These are phyloP conservation scores for Cacatua alba DNA, from an alignment of 2,113 vertebrate genomes.

Conservation along the genomic window DNA sequence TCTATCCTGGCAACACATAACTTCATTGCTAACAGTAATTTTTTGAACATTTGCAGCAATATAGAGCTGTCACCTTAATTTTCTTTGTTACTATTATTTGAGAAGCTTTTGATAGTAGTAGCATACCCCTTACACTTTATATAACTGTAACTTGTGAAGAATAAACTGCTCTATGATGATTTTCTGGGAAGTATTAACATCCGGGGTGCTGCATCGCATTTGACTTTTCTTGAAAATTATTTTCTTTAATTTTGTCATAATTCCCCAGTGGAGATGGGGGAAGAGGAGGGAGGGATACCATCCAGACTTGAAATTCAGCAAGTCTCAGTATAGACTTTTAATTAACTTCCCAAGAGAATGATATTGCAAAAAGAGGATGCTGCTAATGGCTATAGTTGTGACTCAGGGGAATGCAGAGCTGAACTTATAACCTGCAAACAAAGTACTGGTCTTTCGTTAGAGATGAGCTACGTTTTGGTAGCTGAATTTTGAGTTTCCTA, in stretches of 20 bases:
- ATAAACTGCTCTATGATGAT: not conserved
- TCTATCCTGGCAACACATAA: not conserved
- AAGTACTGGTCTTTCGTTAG: not conserved
- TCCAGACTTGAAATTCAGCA: not conserved
- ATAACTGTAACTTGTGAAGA: not conserved
- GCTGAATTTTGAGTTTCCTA: not conserved
- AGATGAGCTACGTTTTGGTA: not conserved
- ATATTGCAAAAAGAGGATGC: not conserved
- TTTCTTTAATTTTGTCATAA: not conserved
- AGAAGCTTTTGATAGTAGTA: not conserved
- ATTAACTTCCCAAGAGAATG: slow-evolving; percentile 31
- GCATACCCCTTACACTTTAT: not conserved
- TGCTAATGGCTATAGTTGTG: not conserved
- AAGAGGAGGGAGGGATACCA: not conserved
- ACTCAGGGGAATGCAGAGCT: not conserved
- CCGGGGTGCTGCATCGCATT: not conserved
- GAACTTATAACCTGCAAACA: not conserved
- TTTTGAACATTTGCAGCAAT: not conserved
- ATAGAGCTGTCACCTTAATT: not conserved
- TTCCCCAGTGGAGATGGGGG: not conserved
- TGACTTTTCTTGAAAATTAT: not conserved
- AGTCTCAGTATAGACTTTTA: not conserved
- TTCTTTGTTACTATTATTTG: not conserved
- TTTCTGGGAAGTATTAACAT: not conserved
- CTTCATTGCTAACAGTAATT: not conserved